Evolutionary conservation across 2,888 invertebrate species (phyloP).

Genomic region (Octodonta nipae): DNA sequence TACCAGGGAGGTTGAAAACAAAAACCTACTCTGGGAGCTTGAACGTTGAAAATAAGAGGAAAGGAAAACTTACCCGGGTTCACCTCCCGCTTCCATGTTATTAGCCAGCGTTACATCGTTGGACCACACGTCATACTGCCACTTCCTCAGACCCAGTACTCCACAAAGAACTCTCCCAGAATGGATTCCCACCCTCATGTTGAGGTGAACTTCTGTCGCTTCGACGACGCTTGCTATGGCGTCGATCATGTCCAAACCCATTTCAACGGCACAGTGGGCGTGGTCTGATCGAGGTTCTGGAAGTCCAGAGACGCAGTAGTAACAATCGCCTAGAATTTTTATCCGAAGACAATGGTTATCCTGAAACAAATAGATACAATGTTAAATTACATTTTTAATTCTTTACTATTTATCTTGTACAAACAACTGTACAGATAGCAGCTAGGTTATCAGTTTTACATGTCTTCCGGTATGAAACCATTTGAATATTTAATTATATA

Average conservation of each 20-base stretch:
- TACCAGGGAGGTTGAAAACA: too few relatives aligned
- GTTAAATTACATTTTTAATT: too few relatives aligned
- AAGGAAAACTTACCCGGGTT: conserved; percentile 74
- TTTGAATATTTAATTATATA: too few relatives aligned
- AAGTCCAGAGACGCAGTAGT: conserved; percentile 83
- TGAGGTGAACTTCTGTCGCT: conserved; percentile 81
- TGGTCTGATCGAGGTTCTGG: conserved; percentile 85
- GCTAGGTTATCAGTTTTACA: too few relatives aligned
- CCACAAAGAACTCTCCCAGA: conserved; percentile 82
- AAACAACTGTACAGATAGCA: too few relatives aligned
- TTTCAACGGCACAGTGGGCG: conserved; percentile 80
- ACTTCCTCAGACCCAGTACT: conserved; percentile 76
- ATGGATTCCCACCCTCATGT: conserved; percentile 88
- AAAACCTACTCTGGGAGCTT: too few relatives aligned
- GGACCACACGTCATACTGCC: conserved; percentile 92
- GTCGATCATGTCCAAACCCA: conserved; percentile 77
- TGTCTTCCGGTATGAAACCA: too few relatives aligned
- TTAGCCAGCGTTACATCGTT: conserved; percentile 84
- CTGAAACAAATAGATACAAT: conserved; percentile 34
- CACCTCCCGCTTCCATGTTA: conserved; percentile 81
- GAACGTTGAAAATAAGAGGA: too few relatives aligned
- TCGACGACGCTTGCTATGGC: conserved; percentile 78
- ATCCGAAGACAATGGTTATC: conserved; percentile 73
- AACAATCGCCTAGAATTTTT: conserved; percentile 82
- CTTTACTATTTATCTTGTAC: too few relatives aligned